Evolutionary conservation across 2,113 vertebrate species (phyloP).

Genomic region (Camelus bactrianus): DNA sequence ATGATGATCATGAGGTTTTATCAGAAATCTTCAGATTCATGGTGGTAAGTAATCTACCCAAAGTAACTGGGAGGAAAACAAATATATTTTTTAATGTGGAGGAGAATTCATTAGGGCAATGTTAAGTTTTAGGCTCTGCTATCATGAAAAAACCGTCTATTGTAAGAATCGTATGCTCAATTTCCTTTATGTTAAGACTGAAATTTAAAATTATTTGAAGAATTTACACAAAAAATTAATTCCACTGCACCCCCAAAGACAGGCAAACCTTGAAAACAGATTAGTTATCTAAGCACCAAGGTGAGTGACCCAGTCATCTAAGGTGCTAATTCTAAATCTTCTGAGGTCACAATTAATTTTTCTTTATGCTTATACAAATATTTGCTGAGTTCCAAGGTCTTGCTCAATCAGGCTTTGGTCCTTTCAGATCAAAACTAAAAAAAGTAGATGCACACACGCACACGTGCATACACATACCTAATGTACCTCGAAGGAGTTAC

Average conservation of each 20-base stretch:
- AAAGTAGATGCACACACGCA: background rate
- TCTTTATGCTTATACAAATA: background rate
- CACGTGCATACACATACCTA: background rate
- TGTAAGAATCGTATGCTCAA: background rate
- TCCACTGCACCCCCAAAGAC: background rate
- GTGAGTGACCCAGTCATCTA: background rate
- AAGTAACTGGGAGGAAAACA: background rate
- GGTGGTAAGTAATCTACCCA: background rate
- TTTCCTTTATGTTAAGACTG: background rate
- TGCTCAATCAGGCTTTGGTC: background rate
- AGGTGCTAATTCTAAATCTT: background rate
- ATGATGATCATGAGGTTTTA: background rate
- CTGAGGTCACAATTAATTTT: background rate
- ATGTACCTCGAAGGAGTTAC: background rate
- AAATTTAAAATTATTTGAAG: background rate
- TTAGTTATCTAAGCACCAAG: background rate
- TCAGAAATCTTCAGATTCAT: background rate
- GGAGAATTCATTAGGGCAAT: background rate
- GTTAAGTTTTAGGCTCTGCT: background rate
- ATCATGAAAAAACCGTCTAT: background rate
- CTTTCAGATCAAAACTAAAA: background rate
- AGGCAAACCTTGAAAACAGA: background rate
- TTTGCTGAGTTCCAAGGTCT: background rate
- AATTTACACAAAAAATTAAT: background rate
- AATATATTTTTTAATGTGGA: background rate